Base-by-base conservation (phyloP, 2,797 vertebrate species). In the Eurystomus glaucurus region DNA sequence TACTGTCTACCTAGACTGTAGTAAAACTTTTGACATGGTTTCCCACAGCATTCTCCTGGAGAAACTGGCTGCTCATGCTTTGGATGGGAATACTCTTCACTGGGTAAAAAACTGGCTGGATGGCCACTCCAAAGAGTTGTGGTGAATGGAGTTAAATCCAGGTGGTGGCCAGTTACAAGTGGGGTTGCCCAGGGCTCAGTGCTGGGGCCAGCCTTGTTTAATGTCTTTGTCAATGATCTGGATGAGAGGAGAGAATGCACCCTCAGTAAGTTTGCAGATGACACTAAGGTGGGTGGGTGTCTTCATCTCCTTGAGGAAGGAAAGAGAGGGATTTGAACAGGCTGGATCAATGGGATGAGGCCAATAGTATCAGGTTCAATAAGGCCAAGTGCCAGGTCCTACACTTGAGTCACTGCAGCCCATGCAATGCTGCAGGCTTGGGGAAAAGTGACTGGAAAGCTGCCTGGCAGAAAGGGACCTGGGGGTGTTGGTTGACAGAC, bases 211-310 rank as follows among this genome's bases (percentile, higher is more conserved):
- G 45, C 31, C 43, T 35, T 45, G 23, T 77, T 85, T 31, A n/a
- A 46, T 8, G 39, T 23, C 43, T n/a, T 81, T 31, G 41, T 41
- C 41, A 41, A n/a, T 23, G 37, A 11, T 45, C 58, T 23, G 46
- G 25, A 51, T 0, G 0, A 76, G 35, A 58, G 10, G 25, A 57
- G 29, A 0, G 0, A 61, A 4, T 6, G 26, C 10, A 37, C 6
- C 33, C 26, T 51, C 66, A 69, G 12, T 28, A 51, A 51, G 31
- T 41, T 41, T 41, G 37, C 60, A 41, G 60, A 62, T 29, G 37
- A 41, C 26, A 41, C 39, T 8, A 62, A 41, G 37, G 6, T 41
- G 26, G 26, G 26, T 18, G 21, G 26, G 23, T 43, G 33, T 33
- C 37, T 15, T 58, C 43, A 26, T 60, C 23, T 26, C 9, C 35